Evolutionary conservation across 2,888 invertebrate species (phyloP).

Genomic region (Nephrotoma flavescens): DNA sequence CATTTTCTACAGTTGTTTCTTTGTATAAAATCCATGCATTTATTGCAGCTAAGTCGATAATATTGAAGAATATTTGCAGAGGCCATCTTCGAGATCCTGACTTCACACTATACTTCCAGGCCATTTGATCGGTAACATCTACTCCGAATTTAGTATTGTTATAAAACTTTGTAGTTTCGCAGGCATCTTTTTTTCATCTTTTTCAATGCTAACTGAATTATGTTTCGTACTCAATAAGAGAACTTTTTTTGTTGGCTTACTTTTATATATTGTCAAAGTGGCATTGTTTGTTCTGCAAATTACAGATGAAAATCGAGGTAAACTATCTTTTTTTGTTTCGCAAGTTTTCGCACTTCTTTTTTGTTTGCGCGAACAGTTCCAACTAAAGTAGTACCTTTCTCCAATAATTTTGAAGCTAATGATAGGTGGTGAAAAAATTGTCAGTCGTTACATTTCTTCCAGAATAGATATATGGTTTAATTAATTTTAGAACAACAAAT

Average conservation of each 20-base stretch:
- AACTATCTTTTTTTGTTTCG: constrained; percentile 13
- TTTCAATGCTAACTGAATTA: no score
- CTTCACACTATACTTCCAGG: neutral
- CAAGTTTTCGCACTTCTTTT: no score
- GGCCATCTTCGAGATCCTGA: neutral
- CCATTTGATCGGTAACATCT: neutral
- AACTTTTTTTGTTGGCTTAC: constrained; percentile 8
- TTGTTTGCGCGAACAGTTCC: no score
- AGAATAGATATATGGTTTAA: neutral
- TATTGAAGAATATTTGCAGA: neutral
- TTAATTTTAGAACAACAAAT: neutral
- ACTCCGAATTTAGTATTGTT: no score
- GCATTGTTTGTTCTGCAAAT: constrained; percentile 9
- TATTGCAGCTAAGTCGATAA: neutral
- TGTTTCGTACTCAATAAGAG: constrained; percentile 10
- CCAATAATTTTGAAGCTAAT: no score
- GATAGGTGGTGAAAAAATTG: neutral
- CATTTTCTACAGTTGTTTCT: neutral
- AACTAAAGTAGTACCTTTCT: no score
- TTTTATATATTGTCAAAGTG: constrained; percentile 11
- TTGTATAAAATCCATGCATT: neutral
- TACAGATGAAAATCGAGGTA: constrained; percentile 14
- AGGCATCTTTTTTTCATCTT: no score
- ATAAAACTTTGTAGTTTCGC: no score
- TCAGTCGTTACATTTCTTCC: neutral